Base-by-base conservation (phyloP, 2,888 invertebrate species). In the Pammene aurita region DNA sequence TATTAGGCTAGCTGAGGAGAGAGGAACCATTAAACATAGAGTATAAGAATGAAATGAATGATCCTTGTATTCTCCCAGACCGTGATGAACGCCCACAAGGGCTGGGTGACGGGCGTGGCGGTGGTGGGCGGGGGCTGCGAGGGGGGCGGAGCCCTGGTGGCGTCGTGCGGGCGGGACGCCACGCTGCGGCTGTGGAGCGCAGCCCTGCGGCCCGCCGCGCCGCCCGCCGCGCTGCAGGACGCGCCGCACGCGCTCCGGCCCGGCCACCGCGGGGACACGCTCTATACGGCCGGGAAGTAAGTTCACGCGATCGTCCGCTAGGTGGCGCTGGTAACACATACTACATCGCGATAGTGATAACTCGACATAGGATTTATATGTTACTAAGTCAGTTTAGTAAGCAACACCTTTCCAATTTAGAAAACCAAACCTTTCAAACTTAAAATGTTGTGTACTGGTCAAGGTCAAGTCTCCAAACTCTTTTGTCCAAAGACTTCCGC, bases 61-160 rank as follows among this genome's bases (percentile, higher is more conserved):
- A 38, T 38, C 38, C 6, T 38, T 2, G 2, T 38, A 0, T 50
- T 0, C 18, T 13, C 11, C 1, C 78, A 91, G 90, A 87, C 89
- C 73, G 92, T 96, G 72, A 96, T 96, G 88, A 95, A 96, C 86
- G 97, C 97, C 60, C 97, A 97, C 93, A 96, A 96, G 84, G 96
- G 97, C 80, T 97, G 97, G 97, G 95, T 97, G 76, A 95, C 96
- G 75, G 96, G 96, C 67, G 93, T 97, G 84, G 94, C 84, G 76
- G 71, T 74, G 46, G 72, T 84, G 63, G 80, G 76, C 6, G 14
- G 54, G 41, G 50, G 5, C 81, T 65, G 0, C 72, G 65, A 86
- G 35, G 85, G 80, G n/a, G 50, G n/a, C n/a, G n/a, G 56, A 71
- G 85, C 52, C 69, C 84, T 94, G 60, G 89, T 96, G 80, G 93